Base-by-base conservation (phyloP, 2,113 vertebrate genomes). In the Podarcis muralis region DNA sequence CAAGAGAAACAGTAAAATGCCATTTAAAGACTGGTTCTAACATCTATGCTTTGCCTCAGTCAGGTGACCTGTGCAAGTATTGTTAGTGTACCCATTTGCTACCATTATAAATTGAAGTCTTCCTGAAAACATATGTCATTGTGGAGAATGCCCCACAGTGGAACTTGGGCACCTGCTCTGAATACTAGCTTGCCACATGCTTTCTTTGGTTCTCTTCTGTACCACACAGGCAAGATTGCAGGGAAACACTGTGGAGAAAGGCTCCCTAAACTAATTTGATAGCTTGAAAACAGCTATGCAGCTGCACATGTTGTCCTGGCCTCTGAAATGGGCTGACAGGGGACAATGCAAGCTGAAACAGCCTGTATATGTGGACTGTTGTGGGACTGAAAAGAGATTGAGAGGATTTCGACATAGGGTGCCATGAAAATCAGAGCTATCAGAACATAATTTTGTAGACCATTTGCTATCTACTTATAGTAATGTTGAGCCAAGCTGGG, bases 71-170 rank as follows among this genome's bases (percentile, higher is more conserved):
- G 25, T 40, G 30, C 12, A 66, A 25, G 37, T 69, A 43, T 84
- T 84, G 27, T 35, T 25, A 32, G 18, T 74, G 69, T 1, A 23
- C 13, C 43, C 69, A 74, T 74, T 32, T 80, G 57, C 80, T 82
- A 30, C 83, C 48, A 0, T 20, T 90, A 1, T 57, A 0, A 12
- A 40, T 77, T n/a, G n/a, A 43, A 65, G 13, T 40, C 20, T 88
- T 92, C 81, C 80, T 92, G 35, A 53, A 90, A 92, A 81, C 37
- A 69, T 57, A 7, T 12, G 30, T 5, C 37, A 15, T 32, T 66
- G 30, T 57, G 77, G 35, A 53, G n/a, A 23, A 22, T 37, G 5
- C 35, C 37, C 32, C 35, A 87, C 87, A 48, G 12, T 40, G 32
- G 20, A 88, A 9, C 27, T 2, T 66, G 76, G 71, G 66, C 75